Percentiles rank a stretch among this genome's conserved stretches.
Evolutionary conservation across 2,797 vertebrate species (phyloP).

Genomic region (Enoplosus armatus): DNA sequence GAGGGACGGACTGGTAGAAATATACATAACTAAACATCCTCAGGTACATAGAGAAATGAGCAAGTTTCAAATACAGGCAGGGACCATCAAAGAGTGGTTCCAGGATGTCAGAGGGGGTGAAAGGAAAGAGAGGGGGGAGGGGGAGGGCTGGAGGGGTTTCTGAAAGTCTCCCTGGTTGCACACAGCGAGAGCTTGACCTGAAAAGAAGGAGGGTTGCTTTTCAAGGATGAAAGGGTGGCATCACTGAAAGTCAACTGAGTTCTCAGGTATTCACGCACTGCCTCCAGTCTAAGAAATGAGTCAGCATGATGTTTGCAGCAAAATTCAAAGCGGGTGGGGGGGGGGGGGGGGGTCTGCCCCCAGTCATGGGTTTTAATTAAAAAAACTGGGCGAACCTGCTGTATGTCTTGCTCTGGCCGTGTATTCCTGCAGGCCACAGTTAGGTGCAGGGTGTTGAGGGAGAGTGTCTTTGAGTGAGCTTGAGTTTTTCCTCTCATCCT

Average conservation of each 20-base stretch:
- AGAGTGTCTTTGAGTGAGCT: constrained; percentile 25
- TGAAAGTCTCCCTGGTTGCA: constrained; percentile 58
- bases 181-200: constrained; percentile 66
- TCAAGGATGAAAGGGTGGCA: constrained; percentile 71
- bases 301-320: constrained; percentile 72
- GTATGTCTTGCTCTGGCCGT: constrained; percentile 17
- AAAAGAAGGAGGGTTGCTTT: constrained; percentile 70
- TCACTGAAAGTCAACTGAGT: constrained; percentile 62
- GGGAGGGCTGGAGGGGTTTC: constrained; percentile 36
- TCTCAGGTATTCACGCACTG: constrained; percentile 61
- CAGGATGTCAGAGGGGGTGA: constrained; percentile 71
- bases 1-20: constrained; percentile 40
- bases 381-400: constrained; percentile 58
- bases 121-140: constrained; percentile 45
- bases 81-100: constrained; percentile 73
- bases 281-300: constrained; percentile 66
- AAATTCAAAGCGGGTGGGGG: constrained; percentile 46
- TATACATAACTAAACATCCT: constrained; percentile 77
- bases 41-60: constrained; percentile 70
- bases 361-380: constrained; percentile 73
- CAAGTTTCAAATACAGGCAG: constrained; percentile 46
- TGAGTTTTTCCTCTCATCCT: constrained; percentile 11
- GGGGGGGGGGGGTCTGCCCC: constrained; percentile 36
- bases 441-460: constrained; percentile 1
- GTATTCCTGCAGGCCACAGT: constrained; percentile 34